These are phyloP conservation scores for Pseudeuparius sepicola DNA, from an alignment of 2,888 invertebrate species.

Conservation along the genomic window DNA sequence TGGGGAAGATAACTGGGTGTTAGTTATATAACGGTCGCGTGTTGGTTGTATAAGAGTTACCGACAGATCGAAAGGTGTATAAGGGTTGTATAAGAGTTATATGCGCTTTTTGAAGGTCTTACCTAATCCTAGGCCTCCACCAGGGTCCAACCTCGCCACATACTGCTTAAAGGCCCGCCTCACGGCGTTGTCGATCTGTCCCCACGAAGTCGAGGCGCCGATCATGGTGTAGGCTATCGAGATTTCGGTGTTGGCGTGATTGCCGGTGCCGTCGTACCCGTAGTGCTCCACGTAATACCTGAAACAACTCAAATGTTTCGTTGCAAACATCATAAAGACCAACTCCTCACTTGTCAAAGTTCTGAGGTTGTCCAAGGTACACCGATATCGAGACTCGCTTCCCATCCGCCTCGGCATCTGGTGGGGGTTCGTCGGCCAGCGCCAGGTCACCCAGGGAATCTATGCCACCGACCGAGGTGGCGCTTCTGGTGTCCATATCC, in stretches of 20 bases:
- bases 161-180: slow-evolving; percentile 92
- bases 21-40: too few relatives aligned
- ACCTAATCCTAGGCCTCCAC: slow-evolving; percentile 69
- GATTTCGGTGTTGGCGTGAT: slow-evolving; percentile 47
- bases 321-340: too few relatives aligned
- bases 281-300: slow-evolving; percentile 38
- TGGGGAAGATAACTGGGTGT: too few relatives aligned
- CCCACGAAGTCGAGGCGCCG: slow-evolving; percentile 91
- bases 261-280: slow-evolving; percentile 35
- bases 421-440: slow-evolving; percentile 32
- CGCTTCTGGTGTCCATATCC: slow-evolving; percentile 30
- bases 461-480: slow-evolving; percentile 31
- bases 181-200: slow-evolving; percentile 83
- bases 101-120: too few relatives aligned
- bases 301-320: slow-evolving; percentile 17
- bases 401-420: slow-evolving; percentile 53
- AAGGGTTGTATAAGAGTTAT: too few relatives aligned
- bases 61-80: too few relatives aligned
- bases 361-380: slow-evolving; percentile 74
- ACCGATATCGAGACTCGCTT: slow-evolving; percentile 83
- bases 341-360: slow-evolving; percentile 47
- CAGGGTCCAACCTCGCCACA: slow-evolving; percentile 84
- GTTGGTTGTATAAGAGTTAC: too few relatives aligned
- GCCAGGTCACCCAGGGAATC: slow-evolving; percentile 38
- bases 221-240: slow-evolving; percentile 83